Conservation (phyloP, 2,797 vertebrate species). For the Eulemur coronatus region DNA sequence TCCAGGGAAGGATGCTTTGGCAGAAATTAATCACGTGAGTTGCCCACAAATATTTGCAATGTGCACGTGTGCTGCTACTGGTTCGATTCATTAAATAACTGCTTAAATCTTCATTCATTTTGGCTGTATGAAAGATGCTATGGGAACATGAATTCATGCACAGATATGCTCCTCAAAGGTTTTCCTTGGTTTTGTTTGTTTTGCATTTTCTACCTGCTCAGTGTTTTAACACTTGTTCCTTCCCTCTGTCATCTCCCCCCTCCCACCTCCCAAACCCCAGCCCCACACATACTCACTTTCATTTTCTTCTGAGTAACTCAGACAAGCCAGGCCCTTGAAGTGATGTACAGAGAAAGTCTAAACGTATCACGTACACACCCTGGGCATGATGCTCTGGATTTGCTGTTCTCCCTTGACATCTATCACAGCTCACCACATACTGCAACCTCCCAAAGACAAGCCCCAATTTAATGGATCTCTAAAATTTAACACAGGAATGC, state of each 20-base stretch:
- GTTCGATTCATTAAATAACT: neutral
- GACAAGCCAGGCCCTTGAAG: neutral
- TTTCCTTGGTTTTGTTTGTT: neutral
- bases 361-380: neutral
- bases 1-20: neutral
- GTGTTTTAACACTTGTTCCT: neutral
- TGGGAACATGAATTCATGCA: neutral
- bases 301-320: neutral
- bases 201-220: neutral
- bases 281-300: neutral
- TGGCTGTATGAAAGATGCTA: neutral
- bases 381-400: neutral
- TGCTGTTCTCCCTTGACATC: neutral
- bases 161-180: neutral
- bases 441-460: neutral
- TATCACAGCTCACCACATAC: neutral
- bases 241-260: fast-evolving
- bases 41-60: neutral
- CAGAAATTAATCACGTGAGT: neutral
- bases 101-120: neutral
- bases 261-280: fast-evolving
- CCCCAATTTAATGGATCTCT: neutral
- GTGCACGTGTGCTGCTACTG: no score
- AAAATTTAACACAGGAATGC: neutral
- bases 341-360: neutral